Conservation (phyloP, 2,797 vertebrate genomes). For the Discoglossus pictus region DNA sequence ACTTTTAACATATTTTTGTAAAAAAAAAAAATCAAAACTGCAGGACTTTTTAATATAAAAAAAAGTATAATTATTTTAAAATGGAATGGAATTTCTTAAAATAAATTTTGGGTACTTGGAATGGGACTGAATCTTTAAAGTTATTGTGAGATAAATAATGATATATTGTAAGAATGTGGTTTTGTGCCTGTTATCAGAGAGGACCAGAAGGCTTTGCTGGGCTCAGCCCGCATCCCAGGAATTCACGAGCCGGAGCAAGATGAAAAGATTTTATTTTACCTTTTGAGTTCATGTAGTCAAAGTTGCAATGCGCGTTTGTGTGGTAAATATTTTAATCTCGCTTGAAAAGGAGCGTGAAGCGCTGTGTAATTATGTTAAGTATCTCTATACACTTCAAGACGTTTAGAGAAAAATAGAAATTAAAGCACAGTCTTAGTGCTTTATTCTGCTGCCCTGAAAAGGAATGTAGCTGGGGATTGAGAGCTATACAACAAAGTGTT, state of each 20-base stretch:
- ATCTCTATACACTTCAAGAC: constrained; percentile 12
- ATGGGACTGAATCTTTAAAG: constrained; percentile 14
- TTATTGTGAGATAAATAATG: constrained; percentile 23
- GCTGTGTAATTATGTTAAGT: constrained; percentile 25
- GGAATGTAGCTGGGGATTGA: not conserved
- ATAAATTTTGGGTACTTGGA: too few relatives aligned
- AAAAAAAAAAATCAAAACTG: too few relatives aligned
- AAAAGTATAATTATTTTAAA: too few relatives aligned
- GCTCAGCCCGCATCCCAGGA: constrained; percentile 7
- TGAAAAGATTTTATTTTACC: constrained; percentile 29
- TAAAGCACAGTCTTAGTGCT: too few relatives aligned
- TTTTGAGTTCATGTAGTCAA: constrained; percentile 21
- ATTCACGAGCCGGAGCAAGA: constrained; percentile 13
- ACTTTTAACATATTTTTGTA: too few relatives aligned
- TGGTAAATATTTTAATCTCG: constrained; percentile 44
- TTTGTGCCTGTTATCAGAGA: constrained; percentile 24
- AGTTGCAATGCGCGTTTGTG: constrained; percentile 12
- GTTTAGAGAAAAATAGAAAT: constrained; percentile 24
- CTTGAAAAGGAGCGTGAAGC: constrained; percentile 12
- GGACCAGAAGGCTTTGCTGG: constrained; percentile 11
- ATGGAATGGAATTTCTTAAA: too few relatives aligned
- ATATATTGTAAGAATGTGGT: constrained; percentile 29
- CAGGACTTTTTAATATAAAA: too few relatives aligned
- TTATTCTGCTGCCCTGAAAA: not conserved
- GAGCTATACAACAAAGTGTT: too few relatives aligned